phyloP scores from a whole-genome alignment of 1,140 invertebrate genomes.

The Achroia grisella region DNA sequence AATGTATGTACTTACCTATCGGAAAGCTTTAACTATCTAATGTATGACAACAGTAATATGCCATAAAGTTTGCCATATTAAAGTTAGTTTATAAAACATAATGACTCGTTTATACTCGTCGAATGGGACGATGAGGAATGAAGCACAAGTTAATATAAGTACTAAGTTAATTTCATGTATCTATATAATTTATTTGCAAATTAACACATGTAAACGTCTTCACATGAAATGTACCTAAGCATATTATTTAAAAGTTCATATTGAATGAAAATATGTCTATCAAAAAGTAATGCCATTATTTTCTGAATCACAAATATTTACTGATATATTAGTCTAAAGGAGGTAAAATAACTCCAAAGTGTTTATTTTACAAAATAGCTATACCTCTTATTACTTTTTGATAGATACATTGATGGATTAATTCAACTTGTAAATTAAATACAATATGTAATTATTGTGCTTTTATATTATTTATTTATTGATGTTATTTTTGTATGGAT shows the following conservation, averaged over 20 bases:
- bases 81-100: slow-evolving; percentile 3
- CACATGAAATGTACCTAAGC: slow-evolving; percentile 11
- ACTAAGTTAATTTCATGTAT: slow-evolving; percentile 1
- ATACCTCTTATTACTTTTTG: slow-evolving; percentile 3
- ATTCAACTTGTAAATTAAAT: slow-evolving; percentile 24
- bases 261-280: slow-evolving; percentile 8
- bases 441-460: slow-evolving; percentile 42
- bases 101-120: not conserved
- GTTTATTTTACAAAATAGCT: too few relatives aligned
- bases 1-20: slow-evolving; percentile 15
- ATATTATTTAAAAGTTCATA: slow-evolving; percentile 8
- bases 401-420: slow-evolving; percentile 12
- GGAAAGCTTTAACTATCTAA: slow-evolving; percentile 49
- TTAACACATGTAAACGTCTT: slow-evolving; percentile 3
- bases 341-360: too few relatives aligned
- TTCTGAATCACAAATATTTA: too few relatives aligned
- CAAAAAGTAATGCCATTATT: slow-evolving; percentile 11
- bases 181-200: slow-evolving; percentile 1
- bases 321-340: not conserved
- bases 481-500: slow-evolving; percentile 48
- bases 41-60: slow-evolving; percentile 38
- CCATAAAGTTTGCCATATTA: slow-evolving; percentile 46
- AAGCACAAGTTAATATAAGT: slow-evolving; percentile 11
- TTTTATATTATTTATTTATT: slow-evolving; percentile 61
- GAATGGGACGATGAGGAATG: not conserved